phyloP scores from a whole-genome alignment of 2,797 vertebrate genomes.

The Aythya fuligula region DNA sequence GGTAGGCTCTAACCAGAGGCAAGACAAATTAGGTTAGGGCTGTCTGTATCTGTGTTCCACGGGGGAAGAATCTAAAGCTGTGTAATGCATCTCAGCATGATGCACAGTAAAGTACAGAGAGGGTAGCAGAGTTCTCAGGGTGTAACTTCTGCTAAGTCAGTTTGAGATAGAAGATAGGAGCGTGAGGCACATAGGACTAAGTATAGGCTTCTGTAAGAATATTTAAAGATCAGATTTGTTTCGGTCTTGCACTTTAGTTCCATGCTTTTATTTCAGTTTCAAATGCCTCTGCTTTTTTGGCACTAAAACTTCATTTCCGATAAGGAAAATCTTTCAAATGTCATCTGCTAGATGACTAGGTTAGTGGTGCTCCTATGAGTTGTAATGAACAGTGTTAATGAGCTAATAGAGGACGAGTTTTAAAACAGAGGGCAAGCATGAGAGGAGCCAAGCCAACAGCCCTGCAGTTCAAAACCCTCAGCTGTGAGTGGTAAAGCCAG shows the following conservation, averaged over 20 bases:
- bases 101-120: fast-evolving
- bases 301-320: neutral
- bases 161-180: neutral
- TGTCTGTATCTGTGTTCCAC: neutral
- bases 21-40: neutral
- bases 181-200: too few relatives aligned
- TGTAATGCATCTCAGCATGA: fast-evolving
- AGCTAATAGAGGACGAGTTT: neutral
- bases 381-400: neutral
- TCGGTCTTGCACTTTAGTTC: neutral
- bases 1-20: too few relatives aligned
- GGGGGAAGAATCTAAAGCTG: neutral
- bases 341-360: neutral
- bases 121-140: neutral
- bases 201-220: neutral
- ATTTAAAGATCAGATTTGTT: neutral
- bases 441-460: neutral
- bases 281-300: neutral
- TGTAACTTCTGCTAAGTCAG: neutral
- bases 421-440: neutral
- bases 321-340: neutral
- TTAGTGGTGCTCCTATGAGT: neutral
- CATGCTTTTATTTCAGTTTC: neutral
- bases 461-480: neutral
- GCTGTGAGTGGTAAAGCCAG: neutral